Evolutionary conservation across 2,888 invertebrate species (phyloP), one percentile per base, ranked within the genome.

Genomic region (Pyrocoelia pectoralis): DNA sequence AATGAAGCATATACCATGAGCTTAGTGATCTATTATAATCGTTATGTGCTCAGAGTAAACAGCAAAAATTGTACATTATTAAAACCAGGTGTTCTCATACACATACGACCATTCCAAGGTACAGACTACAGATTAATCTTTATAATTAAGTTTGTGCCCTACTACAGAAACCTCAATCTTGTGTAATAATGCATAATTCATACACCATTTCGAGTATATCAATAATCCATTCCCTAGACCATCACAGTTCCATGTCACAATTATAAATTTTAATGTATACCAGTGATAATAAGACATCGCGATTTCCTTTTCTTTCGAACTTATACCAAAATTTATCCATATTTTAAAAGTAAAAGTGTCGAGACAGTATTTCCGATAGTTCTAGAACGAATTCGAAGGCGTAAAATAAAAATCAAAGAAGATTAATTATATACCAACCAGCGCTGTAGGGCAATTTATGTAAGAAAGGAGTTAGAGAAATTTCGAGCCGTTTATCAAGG

Each of bases 361-460:
- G 10, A 38, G n/a, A 2, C 3, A 38, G 5, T 38, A 38, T 8
- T 38, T 38, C n/a, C 38, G 41, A 15, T 15, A 8, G 8, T 43
- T 15, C 41, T 8, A 15, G 13, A 43, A 43, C 2, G 5, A 15
- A 13, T 13, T 6, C 4, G 3, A 6, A 24, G 24, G 6, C 24
- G 24, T 24, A 24, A 24, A 43, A 43, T 43, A 43, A 43, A 43
- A 14, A 43, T 43, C 41, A 43, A 43, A 15, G 13, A 13, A 43
- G 41, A 15, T 43, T 43, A 43, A 43, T 43, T 43, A 43, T 15
- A 43, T 15, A 43, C 41, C 41, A 43, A 43, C 41, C 15, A 43
- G 8, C 41, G 15, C 41, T 5, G 13, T 2, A 43, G 15, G 15
- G 41, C 41, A 43, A 40, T 13, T 40, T 40, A 4, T 1, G 13